phyloP scores from a whole-genome alignment of 2,888 invertebrate species.

The Mongoloraphidia duomilia region DNA sequence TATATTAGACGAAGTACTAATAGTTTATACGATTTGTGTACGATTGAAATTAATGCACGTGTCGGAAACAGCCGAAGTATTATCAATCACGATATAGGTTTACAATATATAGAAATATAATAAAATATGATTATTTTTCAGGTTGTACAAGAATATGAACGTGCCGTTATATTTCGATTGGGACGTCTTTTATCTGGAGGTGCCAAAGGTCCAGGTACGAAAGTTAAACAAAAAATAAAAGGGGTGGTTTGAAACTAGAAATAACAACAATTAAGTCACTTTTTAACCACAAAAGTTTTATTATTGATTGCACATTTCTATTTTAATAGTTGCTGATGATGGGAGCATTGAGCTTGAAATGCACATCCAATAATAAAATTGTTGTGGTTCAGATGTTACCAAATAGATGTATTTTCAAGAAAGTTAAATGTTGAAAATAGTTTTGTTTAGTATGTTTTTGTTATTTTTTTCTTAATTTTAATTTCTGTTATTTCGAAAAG shows the following conservation, averaged over 20 bases:
- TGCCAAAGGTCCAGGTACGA: constrained; percentile 80
- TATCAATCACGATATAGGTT: too few relatives aligned
- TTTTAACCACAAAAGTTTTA: not conserved
- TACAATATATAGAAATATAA: too few relatives aligned
- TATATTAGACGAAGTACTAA: too few relatives aligned
- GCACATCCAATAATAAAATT: not conserved
- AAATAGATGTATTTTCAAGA: not conserved
- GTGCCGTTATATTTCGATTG: constrained; percentile 87
- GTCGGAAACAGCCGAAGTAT: too few relatives aligned
- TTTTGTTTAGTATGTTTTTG: not conserved
- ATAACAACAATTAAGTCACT: not conserved
- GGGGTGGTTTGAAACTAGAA: not conserved
- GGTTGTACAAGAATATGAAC: constrained; percentile 93
- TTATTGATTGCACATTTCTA: not conserved
- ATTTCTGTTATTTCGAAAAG: constrained; percentile 29
- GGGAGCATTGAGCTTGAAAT: not conserved
- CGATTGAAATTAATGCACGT: too few relatives aligned
- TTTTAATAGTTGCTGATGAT: not conserved
- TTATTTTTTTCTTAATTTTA: not conserved
- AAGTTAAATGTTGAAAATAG: not conserved
- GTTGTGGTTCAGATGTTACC: not conserved
- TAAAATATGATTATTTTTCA: constrained; percentile 25
- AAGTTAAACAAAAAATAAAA: too few relatives aligned
- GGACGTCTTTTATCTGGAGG: constrained; percentile 81
- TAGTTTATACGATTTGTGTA: too few relatives aligned